Evolutionary conservation across 2,797 vertebrate species (phyloP).

Genomic region (Adrianichthys oophorus): DNA sequence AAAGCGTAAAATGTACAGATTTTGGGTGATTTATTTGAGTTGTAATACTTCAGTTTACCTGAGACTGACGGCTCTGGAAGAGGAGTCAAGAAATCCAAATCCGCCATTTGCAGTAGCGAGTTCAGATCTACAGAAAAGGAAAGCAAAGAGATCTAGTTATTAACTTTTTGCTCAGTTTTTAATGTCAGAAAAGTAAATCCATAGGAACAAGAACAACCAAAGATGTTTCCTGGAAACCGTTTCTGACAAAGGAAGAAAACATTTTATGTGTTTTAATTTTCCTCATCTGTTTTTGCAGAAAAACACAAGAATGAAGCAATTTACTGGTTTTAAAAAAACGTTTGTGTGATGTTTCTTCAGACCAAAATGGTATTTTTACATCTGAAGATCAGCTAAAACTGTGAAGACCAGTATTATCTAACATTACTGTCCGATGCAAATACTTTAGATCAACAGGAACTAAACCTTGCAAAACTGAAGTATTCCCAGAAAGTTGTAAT

Average conservation of each 20-base stretch:
- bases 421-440: no score
- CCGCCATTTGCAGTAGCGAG: constrained; percentile 54
- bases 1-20: no score
- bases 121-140: constrained; percentile 65
- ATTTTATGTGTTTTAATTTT: background rate
- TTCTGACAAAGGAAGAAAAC: background rate
- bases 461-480: no score
- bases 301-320: background rate
- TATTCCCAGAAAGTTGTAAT: no score
- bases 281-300: background rate
- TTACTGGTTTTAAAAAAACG: background rate
- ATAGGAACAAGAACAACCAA: background rate
- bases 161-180: background rate
- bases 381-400: background rate
- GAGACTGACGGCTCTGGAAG: constrained; percentile 83
- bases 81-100: constrained; percentile 79
- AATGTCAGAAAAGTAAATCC: background rate
- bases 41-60: constrained; percentile 70
- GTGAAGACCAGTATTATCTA: no score
- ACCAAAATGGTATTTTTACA: constrained; percentile 1
- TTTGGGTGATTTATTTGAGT: background rate
- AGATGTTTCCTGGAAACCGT: constrained; percentile 3
- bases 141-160: background rate
- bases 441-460: no score
- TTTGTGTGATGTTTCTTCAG: background rate